Percentiles rank a stretch among this genome's conserved stretches.
phyloP scores from a whole-genome alignment of 2,888 invertebrate species.

The Bombylius major region DNA sequence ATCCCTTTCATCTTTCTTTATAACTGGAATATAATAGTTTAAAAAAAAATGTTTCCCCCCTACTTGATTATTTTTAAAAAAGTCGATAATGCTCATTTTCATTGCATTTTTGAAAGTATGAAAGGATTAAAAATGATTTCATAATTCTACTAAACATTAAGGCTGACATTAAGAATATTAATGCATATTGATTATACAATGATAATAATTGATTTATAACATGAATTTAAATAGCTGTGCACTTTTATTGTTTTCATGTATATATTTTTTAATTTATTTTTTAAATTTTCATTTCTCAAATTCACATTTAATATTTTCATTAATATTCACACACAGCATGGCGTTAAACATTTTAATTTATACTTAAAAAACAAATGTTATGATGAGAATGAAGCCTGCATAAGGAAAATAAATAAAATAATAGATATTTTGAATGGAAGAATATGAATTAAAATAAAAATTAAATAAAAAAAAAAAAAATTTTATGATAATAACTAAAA shows the following conservation, averaged over 20 bases:
- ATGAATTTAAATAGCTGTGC: conserved; percentile 9
- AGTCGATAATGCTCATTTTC: no score
- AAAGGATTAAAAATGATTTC: no score
- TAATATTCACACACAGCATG: conserved; percentile 15
- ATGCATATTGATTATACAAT: no score
- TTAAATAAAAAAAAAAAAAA: not conserved
- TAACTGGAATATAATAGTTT: no score
- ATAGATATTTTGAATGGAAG: not conserved
- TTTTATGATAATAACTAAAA: not conserved
- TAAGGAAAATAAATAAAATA: conserved; percentile 2
- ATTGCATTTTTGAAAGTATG: no score
- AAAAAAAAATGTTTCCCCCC: no score
- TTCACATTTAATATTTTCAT: conserved; percentile 1
- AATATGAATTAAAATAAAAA: not conserved
- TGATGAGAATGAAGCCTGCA: conserved; percentile 7
- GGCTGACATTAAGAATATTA: no score
- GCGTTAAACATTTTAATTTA: conserved; percentile 3
- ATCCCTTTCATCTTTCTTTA: no score
- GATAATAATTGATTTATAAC: no score
- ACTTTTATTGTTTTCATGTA: not conserved
- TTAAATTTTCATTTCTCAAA: not conserved
- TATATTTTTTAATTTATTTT: conserved; percentile 1
- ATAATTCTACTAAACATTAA: no score
- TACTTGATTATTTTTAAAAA: no score
- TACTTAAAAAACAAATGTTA: not conserved